A percentile compares a stretch with the other conserved stretches of the same genome.
Evolutionary conservation across 2,113 vertebrate species (phyloP).

Genomic region (Ascaphus truei): DNA sequence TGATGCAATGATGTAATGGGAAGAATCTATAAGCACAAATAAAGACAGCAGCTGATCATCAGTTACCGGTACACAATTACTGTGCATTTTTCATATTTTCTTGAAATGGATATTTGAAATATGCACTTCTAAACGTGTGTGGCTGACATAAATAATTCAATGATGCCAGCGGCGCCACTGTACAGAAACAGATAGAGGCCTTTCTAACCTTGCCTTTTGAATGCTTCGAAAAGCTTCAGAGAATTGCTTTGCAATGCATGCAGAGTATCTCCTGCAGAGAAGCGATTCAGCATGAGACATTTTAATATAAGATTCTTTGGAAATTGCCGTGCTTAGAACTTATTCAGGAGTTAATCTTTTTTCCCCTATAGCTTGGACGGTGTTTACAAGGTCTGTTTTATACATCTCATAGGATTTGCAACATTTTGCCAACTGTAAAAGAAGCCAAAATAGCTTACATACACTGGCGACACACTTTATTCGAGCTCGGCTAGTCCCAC

Average conservation of each 20-base stretch:
- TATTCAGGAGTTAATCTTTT: background rate
- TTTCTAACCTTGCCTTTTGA: slow-evolving; percentile 15
- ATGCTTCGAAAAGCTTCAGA: slow-evolving; percentile 15
- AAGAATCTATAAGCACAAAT: background rate
- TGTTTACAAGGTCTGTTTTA: background rate
- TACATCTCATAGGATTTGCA: background rate
- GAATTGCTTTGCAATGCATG: background rate
- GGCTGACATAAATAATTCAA: slow-evolving; percentile 29
- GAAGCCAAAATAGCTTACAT: no score
- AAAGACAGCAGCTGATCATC: background rate
- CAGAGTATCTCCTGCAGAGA: slow-evolving; percentile 1
- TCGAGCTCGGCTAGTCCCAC: no score
- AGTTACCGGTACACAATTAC: background rate
- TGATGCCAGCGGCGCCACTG: background rate
- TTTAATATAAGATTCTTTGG: background rate
- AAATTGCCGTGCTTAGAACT: background rate
- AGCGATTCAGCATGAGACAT: background rate
- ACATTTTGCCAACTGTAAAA: no score
- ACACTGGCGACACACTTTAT: no score
- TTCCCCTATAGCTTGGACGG: background rate
- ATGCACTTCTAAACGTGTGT: slow-evolving; percentile 1
- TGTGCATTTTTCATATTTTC: slow-evolving; percentile 10
- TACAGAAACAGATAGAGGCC: background rate
- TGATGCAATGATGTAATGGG: background rate
- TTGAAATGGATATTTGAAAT: background rate